Evolutionary conservation across 1,140 invertebrate genomes (phyloP), one percentile per base, ranked within the genome.

Genomic region (Cydia amplana): DNA sequence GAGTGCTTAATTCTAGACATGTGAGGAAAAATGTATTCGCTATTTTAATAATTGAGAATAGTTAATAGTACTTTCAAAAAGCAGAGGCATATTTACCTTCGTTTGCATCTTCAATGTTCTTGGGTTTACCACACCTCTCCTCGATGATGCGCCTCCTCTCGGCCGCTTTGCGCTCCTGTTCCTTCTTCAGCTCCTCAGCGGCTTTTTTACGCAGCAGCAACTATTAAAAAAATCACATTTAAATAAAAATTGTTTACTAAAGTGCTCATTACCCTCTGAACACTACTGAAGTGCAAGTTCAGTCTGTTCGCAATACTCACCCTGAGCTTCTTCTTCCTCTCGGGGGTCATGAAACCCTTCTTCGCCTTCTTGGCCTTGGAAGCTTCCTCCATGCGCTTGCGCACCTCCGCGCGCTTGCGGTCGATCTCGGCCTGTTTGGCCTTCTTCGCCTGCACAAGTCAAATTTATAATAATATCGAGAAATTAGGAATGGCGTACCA

Each of bases 191-290:
- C 94, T 99, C 99, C 94, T 99, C 99, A 85, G 99, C 99, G 89
- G 99, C 99, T 95, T 99, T 99, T 94, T 99, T 98, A 96, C 99
- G 98, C 94, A 99, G 95, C 94, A 99, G 94, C 95, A 99, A 95
- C 97, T 97, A 89, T 83, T 76, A 75, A 40, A 49, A 49, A 16
- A 74, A 77, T 75, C 43, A 14, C 0, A 63, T 36, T n/a, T 76
- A 49, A 18, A 75, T 67, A 74, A 77, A n/a, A 72, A 7, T 46
- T 12, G 43, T 46, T 46, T 4, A 16, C 43, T 46, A 46, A 46
- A 46, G 43, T 14, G 43, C 43, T 14, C 14, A 46, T 10, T 14
- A 46, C 43, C 0, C 43, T 46, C 0, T 46, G 14, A 46, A 4
- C 43, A 46, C 12, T 46, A 46, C 3, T 43, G 40, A 46, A 16